These are phyloP conservation scores for Podarcis siculus DNA, from an alignment of 2,797 vertebrate species.

Conservation along the genomic window DNA sequence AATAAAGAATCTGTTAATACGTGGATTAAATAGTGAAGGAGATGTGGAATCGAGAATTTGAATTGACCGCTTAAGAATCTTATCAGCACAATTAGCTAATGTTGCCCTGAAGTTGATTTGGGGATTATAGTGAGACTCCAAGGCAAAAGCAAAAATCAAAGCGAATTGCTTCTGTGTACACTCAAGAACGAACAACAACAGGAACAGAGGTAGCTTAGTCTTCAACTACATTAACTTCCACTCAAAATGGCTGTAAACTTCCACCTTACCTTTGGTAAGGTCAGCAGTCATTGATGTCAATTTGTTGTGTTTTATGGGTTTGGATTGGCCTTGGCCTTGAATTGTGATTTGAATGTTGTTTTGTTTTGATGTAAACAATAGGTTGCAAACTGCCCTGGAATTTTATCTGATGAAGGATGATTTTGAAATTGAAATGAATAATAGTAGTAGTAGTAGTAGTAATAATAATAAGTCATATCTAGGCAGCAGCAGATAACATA, in stretches of 20 bases:
- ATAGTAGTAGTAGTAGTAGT: too few relatives aligned
- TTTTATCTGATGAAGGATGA: too few relatives aligned
- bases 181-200: not conserved
- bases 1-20: not conserved
- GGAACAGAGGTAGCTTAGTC: not conserved
- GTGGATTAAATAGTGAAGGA: not conserved
- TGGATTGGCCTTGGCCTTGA: too few relatives aligned
- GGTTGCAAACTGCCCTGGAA: too few relatives aligned
- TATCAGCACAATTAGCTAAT: not conserved
- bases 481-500: not conserved
- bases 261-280: too few relatives aligned
- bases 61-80: not conserved
- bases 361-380: too few relatives aligned
- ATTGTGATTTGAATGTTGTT: too few relatives aligned
- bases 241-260: not conserved
- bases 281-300: too few relatives aligned
- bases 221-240: not conserved
- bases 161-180: not conserved
- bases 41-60: not conserved
- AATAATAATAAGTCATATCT: not conserved
- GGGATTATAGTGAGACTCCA: not conserved
- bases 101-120: not conserved
- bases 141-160: not conserved
- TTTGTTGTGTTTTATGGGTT: too few relatives aligned
- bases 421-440: too few relatives aligned